phyloP scores from a whole-genome alignment of 2,797 vertebrate species.

The Melanitta fusca region DNA sequence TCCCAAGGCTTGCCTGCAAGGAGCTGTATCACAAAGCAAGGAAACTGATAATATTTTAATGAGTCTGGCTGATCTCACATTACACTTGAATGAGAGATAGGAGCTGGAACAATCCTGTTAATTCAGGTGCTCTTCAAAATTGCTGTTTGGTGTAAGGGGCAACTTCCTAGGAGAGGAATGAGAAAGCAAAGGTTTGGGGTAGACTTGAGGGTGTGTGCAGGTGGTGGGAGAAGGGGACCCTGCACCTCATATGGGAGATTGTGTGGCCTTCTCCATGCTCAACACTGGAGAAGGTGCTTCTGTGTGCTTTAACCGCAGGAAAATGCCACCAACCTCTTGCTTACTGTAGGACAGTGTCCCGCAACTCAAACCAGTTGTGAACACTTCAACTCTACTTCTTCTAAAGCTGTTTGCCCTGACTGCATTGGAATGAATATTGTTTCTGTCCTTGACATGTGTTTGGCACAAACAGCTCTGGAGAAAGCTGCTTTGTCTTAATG shows the following conservation, averaged over 20 bases:
- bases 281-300: not conserved
- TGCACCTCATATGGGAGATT: accelerated
- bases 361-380: not conserved
- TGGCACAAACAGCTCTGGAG: not conserved
- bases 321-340: not conserved
- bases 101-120: not conserved
- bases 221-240: not conserved
- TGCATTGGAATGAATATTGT: not conserved
- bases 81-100: not conserved
- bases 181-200: not conserved
- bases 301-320: not conserved
- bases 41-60: not conserved
- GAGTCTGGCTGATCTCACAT: not conserved
- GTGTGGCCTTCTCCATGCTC: not conserved
- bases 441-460: not conserved
- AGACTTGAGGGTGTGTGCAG: not conserved
- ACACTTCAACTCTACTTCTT: not conserved
- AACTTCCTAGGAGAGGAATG: not conserved
- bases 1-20: not conserved
- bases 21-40: not conserved
- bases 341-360: not conserved
- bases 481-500: not conserved
- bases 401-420: not conserved
- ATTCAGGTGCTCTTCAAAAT: not conserved
- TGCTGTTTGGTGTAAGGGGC: not conserved